A percentile compares a stretch with the other conserved stretches of the same genome.
Conservation (phyloP, 2,888 invertebrate genomes). For the Panzeria rudis region DNA sequence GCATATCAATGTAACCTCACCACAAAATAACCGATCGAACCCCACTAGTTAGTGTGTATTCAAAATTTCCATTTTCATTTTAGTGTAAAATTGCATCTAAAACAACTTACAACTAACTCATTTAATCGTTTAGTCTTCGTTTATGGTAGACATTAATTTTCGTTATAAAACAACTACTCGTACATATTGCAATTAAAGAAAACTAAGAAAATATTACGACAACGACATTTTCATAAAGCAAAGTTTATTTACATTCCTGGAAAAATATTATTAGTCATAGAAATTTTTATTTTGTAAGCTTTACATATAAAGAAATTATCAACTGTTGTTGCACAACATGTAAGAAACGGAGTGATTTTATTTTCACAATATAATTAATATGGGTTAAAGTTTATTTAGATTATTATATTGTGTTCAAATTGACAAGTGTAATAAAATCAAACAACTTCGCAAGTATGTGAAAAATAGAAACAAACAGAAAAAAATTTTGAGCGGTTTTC, state of each 20-base stretch:
- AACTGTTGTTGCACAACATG: slow-evolving; percentile 11
- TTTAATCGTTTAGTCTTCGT: slow-evolving; percentile 28
- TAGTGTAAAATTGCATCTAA: slow-evolving; percentile 62
- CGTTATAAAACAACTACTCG: slow-evolving; percentile 11
- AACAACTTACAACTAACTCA: slow-evolving; percentile 47
- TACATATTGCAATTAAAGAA: neutral
- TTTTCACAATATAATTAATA: slow-evolving; percentile 35
- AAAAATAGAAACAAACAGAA: neutral
- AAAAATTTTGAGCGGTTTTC: neutral
- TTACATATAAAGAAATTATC: slow-evolving; percentile 44
- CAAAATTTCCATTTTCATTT: slow-evolving; percentile 42
- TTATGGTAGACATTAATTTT: slow-evolving; percentile 21
- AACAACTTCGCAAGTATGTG: neutral
- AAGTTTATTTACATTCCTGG: slow-evolving; percentile 68
- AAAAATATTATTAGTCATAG: slow-evolving; percentile 72
- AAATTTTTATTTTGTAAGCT: slow-evolving; percentile 27
- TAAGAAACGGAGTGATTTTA: slow-evolving; percentile 36
- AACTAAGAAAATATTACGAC: slow-evolving; percentile 34
- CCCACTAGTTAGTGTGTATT: slow-evolving; percentile 20
- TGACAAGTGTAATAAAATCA: neutral
- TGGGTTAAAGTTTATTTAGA: slow-evolving; percentile 37
- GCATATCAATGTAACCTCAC: slow-evolving; percentile 29
- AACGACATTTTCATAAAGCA: slow-evolving; percentile 38
- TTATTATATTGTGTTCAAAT: neutral
- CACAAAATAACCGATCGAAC: slow-evolving; percentile 35